These are phyloP conservation scores for Furcula furcula DNA, from an alignment of 2,888 invertebrate genomes.

Conservation along the genomic window DNA sequence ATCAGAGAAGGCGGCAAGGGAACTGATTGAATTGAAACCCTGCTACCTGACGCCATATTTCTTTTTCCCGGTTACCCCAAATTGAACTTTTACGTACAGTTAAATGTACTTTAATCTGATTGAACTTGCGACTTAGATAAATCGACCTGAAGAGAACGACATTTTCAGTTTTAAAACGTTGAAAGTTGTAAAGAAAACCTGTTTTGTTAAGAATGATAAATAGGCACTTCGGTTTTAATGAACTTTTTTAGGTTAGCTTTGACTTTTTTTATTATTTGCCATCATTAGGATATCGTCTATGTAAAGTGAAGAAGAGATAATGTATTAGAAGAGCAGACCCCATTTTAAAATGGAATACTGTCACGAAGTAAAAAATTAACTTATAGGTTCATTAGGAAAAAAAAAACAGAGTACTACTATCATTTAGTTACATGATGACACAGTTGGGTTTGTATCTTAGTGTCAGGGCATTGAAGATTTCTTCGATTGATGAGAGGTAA, in stretches of 20 bases:
- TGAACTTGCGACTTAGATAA: constrained; percentile 72
- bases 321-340: too few relatives aligned
- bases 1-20: constrained; percentile 62
- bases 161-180: constrained; percentile 30
- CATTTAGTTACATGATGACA: too few relatives aligned
- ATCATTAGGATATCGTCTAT: too few relatives aligned
- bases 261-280: too few relatives aligned
- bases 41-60: constrained; percentile 72
- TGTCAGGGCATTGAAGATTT: too few relatives aligned
- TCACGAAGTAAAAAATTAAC: too few relatives aligned
- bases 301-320: too few relatives aligned
- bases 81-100: constrained; percentile 75
- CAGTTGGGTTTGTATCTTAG: too few relatives aligned
- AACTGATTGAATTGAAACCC: constrained; percentile 78
- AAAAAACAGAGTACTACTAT: too few relatives aligned
- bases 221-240: constrained; percentile 16
- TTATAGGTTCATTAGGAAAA: too few relatives aligned
- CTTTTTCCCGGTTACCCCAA: constrained; percentile 70
- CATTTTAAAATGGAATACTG: too few relatives aligned
- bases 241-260: not conserved
- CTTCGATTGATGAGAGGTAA: too few relatives aligned
- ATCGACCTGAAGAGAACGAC: constrained; percentile 43
- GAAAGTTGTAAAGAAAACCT: constrained; percentile 1
- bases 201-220: constrained; percentile 28
- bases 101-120: constrained; percentile 80